A percentile compares a stretch with the other conserved stretches of the same genome.
Conservation (phyloP, 2,113 vertebrate species). For the Xyliphius kryptos region DNA sequence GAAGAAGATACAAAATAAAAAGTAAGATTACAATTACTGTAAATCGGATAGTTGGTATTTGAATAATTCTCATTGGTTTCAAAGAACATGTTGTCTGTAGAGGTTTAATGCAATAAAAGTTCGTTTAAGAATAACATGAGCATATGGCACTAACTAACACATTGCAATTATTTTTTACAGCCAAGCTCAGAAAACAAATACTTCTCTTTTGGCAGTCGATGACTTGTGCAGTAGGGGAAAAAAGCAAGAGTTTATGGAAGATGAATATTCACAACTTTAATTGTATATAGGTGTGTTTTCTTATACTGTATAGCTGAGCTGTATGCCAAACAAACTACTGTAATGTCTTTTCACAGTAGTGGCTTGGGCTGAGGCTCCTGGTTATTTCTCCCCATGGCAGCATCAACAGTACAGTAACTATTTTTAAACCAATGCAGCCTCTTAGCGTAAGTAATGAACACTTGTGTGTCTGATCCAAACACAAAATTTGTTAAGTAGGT, state of each 20-base stretch:
- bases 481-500: constrained; percentile 35
- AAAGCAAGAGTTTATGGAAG: background rate
- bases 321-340: background rate
- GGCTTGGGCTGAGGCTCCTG: background rate
- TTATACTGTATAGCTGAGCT: constrained; percentile 4
- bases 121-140: constrained; percentile 28
- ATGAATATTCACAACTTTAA: constrained; percentile 8
- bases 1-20: too few relatives aligned
- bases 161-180: constrained; percentile 19
- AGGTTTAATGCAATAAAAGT: constrained; percentile 16
- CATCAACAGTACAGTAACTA: constrained; percentile 35
- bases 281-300: background rate
- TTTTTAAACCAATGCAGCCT: constrained; percentile 22
- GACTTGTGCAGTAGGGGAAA: background rate
- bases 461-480: constrained; percentile 20
- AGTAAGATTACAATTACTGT: too few relatives aligned
- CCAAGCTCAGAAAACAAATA: constrained; percentile 10
- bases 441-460: constrained; percentile 27
- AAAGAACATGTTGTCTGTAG: background rate
- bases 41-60: too few relatives aligned
- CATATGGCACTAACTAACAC: constrained; percentile 28
- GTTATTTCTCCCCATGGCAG: constrained; percentile 35
- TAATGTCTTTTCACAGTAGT: too few relatives aligned
- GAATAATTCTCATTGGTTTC: constrained; percentile 4
- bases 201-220: constrained; percentile 1